phyloP scores from a whole-genome alignment of 2,888 invertebrate species.

The Calliphora vomitoria region DNA sequence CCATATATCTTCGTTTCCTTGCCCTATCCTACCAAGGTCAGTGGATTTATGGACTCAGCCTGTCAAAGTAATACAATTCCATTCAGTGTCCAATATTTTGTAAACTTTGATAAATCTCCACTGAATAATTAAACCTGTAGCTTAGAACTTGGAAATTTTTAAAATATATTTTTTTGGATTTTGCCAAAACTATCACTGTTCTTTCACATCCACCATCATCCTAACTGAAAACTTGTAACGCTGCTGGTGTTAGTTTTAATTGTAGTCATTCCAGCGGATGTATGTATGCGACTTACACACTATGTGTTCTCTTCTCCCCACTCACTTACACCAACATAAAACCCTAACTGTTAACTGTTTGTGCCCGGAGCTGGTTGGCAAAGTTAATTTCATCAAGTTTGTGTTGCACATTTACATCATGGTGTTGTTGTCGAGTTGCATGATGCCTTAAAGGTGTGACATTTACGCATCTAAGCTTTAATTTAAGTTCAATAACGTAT shows the following conservation, averaged over 20 bases:
- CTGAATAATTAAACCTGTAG: too few relatives aligned
- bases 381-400: constrained; percentile 18
- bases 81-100: too few relatives aligned
- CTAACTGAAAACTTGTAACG: neutral
- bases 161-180: too few relatives aligned
- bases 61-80: too few relatives aligned
- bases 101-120: too few relatives aligned
- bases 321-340: neutral
- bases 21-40: too few relatives aligned
- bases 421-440: neutral
- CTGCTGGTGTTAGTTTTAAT: neutral
- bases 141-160: too few relatives aligned
- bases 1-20: too few relatives aligned
- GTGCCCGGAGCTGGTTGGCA: neutral
- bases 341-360: neutral
- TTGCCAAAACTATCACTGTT: too few relatives aligned
- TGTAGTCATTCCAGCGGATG: neutral
- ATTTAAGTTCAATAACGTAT: neutral
- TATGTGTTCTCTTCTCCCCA: neutral
- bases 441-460: neutral
- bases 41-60: too few relatives aligned
- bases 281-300: neutral
- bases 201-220: too few relatives aligned
- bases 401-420: constrained; percentile 8
- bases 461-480: neutral